Evolutionary conservation across 2,113 vertebrate species (phyloP).

Genomic region (Sorex araneus): DNA sequence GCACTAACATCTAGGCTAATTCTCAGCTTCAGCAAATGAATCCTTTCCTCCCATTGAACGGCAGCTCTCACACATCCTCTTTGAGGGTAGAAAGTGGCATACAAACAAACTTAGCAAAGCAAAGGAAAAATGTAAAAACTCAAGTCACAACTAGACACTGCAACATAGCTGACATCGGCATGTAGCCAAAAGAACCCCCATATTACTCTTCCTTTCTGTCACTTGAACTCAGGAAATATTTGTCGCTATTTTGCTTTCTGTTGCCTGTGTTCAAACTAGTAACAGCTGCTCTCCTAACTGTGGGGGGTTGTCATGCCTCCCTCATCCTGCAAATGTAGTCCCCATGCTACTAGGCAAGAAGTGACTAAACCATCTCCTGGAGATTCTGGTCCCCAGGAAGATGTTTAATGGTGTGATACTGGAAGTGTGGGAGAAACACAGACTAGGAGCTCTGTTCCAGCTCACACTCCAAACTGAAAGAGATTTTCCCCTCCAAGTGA

Average conservation of each 20-base stretch:
- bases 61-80: not conserved
- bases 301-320: slow-evolving; percentile 42
- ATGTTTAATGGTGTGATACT: slow-evolving; percentile 54
- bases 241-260: slow-evolving; percentile 42
- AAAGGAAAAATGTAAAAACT: slow-evolving; percentile 6
- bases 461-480: not conserved
- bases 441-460: slow-evolving; percentile 6
- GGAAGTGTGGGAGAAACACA: slow-evolving; percentile 47
- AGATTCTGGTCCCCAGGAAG: slow-evolving; percentile 58
- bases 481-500: slow-evolving; percentile 29
- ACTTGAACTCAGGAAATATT: slow-evolving; percentile 5
- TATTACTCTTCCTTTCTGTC: slow-evolving; percentile 26
- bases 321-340: slow-evolving; percentile 59
- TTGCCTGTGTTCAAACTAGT: slow-evolving; percentile 38
- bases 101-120: slow-evolving; percentile 46
- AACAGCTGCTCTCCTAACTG: slow-evolving; percentile 65
- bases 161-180: not conserved
- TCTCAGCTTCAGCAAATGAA: not conserved
- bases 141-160: not conserved
- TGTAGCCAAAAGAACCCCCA: slow-evolving; percentile 1
- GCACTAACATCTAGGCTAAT: not conserved
- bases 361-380: slow-evolving; percentile 56
- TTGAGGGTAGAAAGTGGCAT: not conserved
- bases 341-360: slow-evolving; percentile 27
- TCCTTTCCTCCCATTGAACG: not conserved